These are phyloP conservation scores for Craniophora ligustri DNA, from an alignment of 2,888 invertebrate species.

Conservation along the genomic window DNA sequence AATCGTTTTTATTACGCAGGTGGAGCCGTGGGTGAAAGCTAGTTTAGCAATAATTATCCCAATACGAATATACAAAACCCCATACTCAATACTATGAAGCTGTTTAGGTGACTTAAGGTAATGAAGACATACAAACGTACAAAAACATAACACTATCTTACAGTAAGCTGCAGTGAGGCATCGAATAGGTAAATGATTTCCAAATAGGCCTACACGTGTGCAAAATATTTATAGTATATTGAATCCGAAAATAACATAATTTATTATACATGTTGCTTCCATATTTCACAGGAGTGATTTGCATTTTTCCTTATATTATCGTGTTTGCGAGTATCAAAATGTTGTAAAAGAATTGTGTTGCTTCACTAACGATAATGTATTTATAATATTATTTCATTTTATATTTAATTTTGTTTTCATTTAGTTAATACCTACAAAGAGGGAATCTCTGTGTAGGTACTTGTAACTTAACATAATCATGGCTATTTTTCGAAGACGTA, in stretches of 20 bases:
- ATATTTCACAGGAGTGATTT: slow-evolving; percentile 27
- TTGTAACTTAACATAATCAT: no score
- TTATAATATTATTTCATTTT: neutral
- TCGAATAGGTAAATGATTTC: no score
- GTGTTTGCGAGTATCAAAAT: slow-evolving; percentile 30
- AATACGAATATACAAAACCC: no score
- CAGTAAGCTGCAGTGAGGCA: neutral
- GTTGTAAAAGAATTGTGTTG: slow-evolving; percentile 6
- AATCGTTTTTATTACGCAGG: no score
- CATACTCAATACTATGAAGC: no score
- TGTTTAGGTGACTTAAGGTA: no score
- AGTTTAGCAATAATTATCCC: no score
- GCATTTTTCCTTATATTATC: slow-evolving; percentile 21
- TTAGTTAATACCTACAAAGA: no score
- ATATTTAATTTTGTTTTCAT: no score
- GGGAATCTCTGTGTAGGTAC: no score
- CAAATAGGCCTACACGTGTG: slow-evolving; percentile 1
- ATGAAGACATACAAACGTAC: neutral
- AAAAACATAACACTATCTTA: neutral
- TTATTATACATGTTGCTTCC: slow-evolving; percentile 24
- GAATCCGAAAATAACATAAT: slow-evolving; percentile 19
- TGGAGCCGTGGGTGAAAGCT: no score
- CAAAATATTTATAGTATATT: slow-evolving; percentile 14
- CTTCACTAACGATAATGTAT: neutral
- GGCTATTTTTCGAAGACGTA: no score